Evolutionary conservation across 2,888 invertebrate species (phyloP).

Genomic region (Yponomeuta sedellus): DNA sequence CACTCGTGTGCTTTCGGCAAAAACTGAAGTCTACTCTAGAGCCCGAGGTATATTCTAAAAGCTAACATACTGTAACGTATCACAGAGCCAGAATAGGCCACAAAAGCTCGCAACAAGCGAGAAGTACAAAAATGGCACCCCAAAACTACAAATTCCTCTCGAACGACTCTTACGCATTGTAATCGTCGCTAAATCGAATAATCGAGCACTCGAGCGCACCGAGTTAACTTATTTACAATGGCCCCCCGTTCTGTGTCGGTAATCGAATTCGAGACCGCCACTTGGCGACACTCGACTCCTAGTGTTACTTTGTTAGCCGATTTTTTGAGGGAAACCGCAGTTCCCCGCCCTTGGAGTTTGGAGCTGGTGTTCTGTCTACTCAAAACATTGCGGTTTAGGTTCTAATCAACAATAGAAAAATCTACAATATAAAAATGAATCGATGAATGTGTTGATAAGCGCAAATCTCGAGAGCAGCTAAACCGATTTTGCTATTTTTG

Average conservation of each 20-base stretch:
- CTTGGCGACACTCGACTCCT: slow-evolving; percentile 59
- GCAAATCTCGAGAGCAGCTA: no score
- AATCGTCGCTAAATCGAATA: slow-evolving; percentile 66
- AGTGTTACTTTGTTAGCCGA: slow-evolving; percentile 72
- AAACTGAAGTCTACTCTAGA: no score
- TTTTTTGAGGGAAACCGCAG: slow-evolving; percentile 46
- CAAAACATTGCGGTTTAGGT: not conserved
- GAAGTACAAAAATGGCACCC: slow-evolving; percentile 31
- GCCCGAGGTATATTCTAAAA: no score
- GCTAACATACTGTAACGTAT: no score
- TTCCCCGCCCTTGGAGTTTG: slow-evolving; percentile 28
- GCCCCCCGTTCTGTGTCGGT: slow-evolving; percentile 56
- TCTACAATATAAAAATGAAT: no score
- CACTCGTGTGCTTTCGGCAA: no score
- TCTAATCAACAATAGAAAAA: no score
- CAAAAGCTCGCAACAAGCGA: not conserved
- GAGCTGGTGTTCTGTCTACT: not conserved
- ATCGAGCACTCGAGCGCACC: slow-evolving; percentile 62
- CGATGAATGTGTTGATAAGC: no score
- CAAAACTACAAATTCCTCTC: slow-evolving; percentile 38
- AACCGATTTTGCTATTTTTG: no score
- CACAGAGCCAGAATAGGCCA: not conserved
- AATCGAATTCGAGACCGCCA: slow-evolving; percentile 71
- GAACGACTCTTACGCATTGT: slow-evolving; percentile 61
- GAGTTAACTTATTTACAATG: slow-evolving; percentile 65